Evolutionary conservation across 1,140 invertebrate genomes (phyloP), one percentile per base, ranked within the genome.

Genomic region (Drosophila sp.): DNA sequence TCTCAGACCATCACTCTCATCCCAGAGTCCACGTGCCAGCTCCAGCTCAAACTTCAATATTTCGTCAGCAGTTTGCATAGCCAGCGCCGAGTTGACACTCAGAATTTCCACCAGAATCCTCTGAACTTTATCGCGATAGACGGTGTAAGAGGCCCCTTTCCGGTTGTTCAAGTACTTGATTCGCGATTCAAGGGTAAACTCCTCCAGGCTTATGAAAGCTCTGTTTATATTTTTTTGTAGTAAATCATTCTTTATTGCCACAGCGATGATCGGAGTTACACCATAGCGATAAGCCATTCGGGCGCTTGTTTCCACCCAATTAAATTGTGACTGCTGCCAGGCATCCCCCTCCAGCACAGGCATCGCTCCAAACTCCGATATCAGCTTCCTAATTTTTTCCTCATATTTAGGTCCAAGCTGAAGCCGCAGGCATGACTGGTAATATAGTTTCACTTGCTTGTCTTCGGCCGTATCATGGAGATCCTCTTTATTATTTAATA

Each of bases 41-140:
- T 70, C 54, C 11, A 87, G 62, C 70, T 91, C 90, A 47, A 91
- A 84, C 8, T 91, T 32, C 1, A 91, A 3, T 2, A 91, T 35
- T 38, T 91, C 82, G 2, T 41, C 33, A n/a, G 90, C 85, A 3
- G 78, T 74, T 17, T 56, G 0, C 0, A 47, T 41, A 1, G 80
- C 80, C 55, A 81, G n/a, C 4, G 68, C 7, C 4, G 38, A 23
- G 0, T 66, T 4, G 4, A 91, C 38, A 3, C 57, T 72, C 47
- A 91, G 35, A 40, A 60, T 83, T 1, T n/a, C 32, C 2, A 54
- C 27, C 17, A 91, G 32, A 8, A 38, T 62, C 1, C 10, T 41
- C 4, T 76, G 54, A 6, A 86, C 79, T 1, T 61, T 56, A 1
- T 4, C 2, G 0, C 60, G 58, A 23, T 79, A 80, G 7, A 2